Evolutionary conservation across 2,888 invertebrate genomes (phyloP), one percentile per base, ranked within the genome.

Genomic region (Lasioglossum pauxillum): DNA sequence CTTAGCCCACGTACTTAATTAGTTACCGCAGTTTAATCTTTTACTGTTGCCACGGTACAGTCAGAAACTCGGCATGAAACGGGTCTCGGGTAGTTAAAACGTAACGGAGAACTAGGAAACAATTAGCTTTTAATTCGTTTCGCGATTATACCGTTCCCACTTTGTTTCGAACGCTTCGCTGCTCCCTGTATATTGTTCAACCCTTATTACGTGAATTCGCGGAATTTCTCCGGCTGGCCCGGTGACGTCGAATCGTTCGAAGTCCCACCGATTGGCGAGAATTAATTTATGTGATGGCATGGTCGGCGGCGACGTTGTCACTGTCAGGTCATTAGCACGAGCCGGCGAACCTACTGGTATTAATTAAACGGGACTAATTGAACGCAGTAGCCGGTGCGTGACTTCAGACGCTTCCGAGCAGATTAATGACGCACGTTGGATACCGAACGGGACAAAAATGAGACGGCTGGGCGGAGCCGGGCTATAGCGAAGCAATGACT

Each of bases 201-300:
- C 60, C 31, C 16, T 12, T 60, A 23, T 49, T 46, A 14, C 4
- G 46, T 46, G 5, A 46, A 5, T 46, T 16, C 46, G 14, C 12
- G 0, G 44, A 44, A 44, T n/a, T 60, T n/a, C 57, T 27, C 31
- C 57, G 14, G 1, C 4, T 23, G 2, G 57, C 5, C 2, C 16
- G 7, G 8, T 2, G 78, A 78, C 79, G 75, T 57, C 82, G 85
- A 71, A 78, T 79, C 79, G 84, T 86, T 89, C 86, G 85, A 86
- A 86, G 82, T 75, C 69, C 80, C 84, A 89, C 86, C 85, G 89
- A 90, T 86, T 82, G 74, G 82, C 72, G 78, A 35, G 88, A 85
- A 89, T 90, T 89, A 90, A 90, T 90, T 90, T 90, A 90, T 82
- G 88, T 80, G 90, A 90, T 80, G 75, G 16, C 69, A 27, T 27